Conservation (phyloP, 2,888 invertebrate species). For the Mantis religiosa region DNA sequence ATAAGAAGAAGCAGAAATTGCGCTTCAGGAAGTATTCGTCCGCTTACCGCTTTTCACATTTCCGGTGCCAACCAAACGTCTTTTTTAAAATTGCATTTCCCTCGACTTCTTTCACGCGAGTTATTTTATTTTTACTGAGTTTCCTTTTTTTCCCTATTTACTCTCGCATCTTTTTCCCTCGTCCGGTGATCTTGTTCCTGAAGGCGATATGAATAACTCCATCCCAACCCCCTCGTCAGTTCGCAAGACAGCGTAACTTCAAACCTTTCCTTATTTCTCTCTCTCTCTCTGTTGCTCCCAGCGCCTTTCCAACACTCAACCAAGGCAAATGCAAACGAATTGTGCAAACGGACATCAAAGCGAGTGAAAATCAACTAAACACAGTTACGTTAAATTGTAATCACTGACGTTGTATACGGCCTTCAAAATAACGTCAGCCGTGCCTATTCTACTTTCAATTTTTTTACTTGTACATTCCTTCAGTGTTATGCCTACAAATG, state of each 20-base stretch:
- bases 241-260: neutral
- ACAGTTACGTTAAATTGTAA: no score
- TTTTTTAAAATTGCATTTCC: slow-evolving; percentile 2
- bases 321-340: no score
- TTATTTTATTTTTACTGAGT: neutral
- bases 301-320: no score
- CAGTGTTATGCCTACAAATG: no score
- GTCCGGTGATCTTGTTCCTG: neutral
- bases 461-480: no score
- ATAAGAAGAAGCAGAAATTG: neutral
- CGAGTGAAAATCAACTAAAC: no score
- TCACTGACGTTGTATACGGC: no score
- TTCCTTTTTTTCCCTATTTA: neutral
- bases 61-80: neutral
- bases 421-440: no score
- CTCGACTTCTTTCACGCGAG: neutral
- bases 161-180: neutral
- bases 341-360: no score
- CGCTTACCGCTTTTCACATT: neutral
- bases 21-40: neutral
- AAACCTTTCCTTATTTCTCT: neutral
- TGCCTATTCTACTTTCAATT: no score
- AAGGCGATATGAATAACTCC: neutral
- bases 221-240: neutral
- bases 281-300: no score